Evolutionary conservation across 2,888 invertebrate species (phyloP), one percentile per base, ranked within the genome.

Genomic region (Sphecodes monilicornis): DNA sequence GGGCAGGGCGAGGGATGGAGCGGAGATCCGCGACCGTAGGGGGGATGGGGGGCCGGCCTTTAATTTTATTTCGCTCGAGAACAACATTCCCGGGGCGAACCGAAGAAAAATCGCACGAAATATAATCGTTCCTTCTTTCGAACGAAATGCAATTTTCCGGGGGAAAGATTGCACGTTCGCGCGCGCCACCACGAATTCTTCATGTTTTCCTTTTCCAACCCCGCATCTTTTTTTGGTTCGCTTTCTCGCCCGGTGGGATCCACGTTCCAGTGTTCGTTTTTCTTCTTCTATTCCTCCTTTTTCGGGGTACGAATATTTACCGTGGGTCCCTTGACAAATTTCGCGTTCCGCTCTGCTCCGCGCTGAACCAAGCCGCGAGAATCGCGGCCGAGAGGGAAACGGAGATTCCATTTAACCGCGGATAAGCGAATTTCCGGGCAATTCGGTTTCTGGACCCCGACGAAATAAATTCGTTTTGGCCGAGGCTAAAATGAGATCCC

Each of bases 391-490:
- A 57, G 57, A 57, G 57, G 57, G 57, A 57, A 57, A 32, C 60
- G 76, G 72, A 73, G 72, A 81, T 81, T 74, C 83, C 83, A 84
- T 81, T 76, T 84, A 84, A 84, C 76, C 81, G 36, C 64, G 83
- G 54, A 74, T 84, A 84, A 84, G 76, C 76, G 76, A 84, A 84
- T 84, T 84, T 71, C 64, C 77, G 70, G 76, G 69, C 76, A 74
- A 84, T 82, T 84, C 74, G 84, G 83, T 84, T 74, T 73, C 46
- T 69, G 72, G 43, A 64, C 60, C 41, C 57, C 70, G 77, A 29
- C 36, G 75, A 74, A 82, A 82, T 82, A 77, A 84, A 84, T 84
- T 84, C 77, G 71, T 74, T 66, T 66, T 54, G 50, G 74, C 43
- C 36, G 36, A 36, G 46, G 18, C 76, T 64, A 64, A 81, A 73